A percentile compares a stretch with the other conserved stretches of the same genome.
These are phyloP conservation scores for Triplophysa tibetana DNA, from an alignment of 2,113 vertebrate genomes.

Conservation along the genomic window DNA sequence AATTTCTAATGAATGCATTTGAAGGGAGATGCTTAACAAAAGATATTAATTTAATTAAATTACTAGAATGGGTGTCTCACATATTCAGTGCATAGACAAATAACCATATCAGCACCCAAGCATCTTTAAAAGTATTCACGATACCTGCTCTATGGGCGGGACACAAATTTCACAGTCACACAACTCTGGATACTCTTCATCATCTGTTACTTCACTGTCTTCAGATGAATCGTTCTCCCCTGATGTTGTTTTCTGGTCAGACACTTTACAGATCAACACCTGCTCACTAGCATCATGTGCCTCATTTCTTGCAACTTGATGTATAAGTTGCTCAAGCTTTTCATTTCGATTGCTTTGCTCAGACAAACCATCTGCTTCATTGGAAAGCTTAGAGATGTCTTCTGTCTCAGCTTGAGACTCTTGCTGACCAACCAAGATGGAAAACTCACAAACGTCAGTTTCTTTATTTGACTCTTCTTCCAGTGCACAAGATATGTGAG, in stretches of 20 bases:
- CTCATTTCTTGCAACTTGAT: slow-evolving; percentile 39
- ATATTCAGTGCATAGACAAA: too few relatives aligned
- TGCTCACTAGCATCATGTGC: slow-evolving; percentile 12
- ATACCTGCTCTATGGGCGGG: slow-evolving; percentile 67
- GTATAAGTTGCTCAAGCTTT: slow-evolving; percentile 28
- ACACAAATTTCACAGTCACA: slow-evolving; percentile 76
- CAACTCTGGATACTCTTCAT: slow-evolving; percentile 59
- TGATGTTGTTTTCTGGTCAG: slow-evolving; percentile 16
- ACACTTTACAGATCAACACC: slow-evolving; percentile 18
- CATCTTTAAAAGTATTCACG: neutral
- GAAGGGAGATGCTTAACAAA: neutral
- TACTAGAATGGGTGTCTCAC: too few relatives aligned
- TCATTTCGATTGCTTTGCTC: neutral
- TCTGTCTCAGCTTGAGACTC: neutral
- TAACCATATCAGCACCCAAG: too few relatives aligned
- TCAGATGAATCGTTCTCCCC: slow-evolving; percentile 61
- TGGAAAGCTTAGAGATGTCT: neutral
- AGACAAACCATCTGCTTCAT: neutral
- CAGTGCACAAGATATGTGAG: neutral
- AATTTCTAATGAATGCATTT: slow-evolving; percentile 15
- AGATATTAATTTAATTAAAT: neutral
- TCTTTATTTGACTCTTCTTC: slow-evolving; percentile 24
- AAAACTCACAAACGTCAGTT: neutral
- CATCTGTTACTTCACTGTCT: slow-evolving; percentile 64
- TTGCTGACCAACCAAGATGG: slow-evolving; percentile 10